phyloP scores from a whole-genome alignment of 2,888 invertebrate species.

The Pristionchus maxplancki region DNA sequence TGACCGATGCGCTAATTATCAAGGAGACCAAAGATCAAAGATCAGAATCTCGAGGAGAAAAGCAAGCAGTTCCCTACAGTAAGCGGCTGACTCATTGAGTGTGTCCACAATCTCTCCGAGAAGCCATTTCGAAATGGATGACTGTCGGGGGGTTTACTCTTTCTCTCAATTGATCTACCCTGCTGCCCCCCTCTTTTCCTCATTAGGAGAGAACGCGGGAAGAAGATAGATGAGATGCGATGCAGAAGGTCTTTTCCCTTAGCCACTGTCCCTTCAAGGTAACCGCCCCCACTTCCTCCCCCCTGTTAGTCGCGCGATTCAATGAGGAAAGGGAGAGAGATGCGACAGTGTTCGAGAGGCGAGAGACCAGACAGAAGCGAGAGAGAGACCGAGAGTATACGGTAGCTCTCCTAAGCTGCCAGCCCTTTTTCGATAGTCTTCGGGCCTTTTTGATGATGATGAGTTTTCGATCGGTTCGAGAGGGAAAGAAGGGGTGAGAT shows the following conservation, averaged over 20 bases:
- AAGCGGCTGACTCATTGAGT: neutral
- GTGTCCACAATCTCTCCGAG: neutral
- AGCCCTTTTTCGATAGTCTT: neutral
- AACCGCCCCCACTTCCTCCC: neutral
- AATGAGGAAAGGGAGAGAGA: neutral
- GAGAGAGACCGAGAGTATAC: neutral
- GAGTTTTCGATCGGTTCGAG: slow-evolving; percentile 4
- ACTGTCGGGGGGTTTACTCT: neutral
- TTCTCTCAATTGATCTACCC: neutral
- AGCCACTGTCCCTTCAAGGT: slow-evolving; percentile 39
- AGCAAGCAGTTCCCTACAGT: neutral
- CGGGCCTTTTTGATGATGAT: neutral
- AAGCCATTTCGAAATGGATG: slow-evolving; percentile 15
- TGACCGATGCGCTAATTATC: neutral
- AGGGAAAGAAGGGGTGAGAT: neutral
- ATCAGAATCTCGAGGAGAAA: neutral
- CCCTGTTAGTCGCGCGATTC: slow-evolving; percentile 6
- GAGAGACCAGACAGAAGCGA: neutral
- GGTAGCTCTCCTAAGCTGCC: neutral
- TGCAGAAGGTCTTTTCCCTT: neutral
- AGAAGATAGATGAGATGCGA: slow-evolving; percentile 19
- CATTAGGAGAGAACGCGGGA: slow-evolving; percentile 6
- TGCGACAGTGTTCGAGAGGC: neutral
- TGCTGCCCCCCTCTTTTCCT: neutral
- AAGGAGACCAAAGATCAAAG: slow-evolving; percentile 10